phyloP scores from a whole-genome alignment of 2,888 invertebrate species.

The Noctua janthe region DNA sequence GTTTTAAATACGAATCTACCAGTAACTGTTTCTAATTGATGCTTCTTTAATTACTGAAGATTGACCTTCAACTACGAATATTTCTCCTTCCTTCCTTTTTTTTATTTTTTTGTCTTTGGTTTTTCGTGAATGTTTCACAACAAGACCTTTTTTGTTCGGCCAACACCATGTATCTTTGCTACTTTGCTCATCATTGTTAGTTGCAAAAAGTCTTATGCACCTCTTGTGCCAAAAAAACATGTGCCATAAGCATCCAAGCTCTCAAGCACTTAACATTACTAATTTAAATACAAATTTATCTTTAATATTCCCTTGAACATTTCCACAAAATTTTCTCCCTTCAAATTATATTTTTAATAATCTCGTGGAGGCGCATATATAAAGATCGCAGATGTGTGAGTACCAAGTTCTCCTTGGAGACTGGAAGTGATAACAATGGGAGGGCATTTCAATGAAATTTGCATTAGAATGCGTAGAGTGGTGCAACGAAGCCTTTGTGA shows the following conservation, averaged over 20 bases:
- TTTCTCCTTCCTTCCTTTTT: neutral
- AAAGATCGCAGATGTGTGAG: slow-evolving; percentile 76
- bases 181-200: neutral
- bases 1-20: neutral
- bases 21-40: neutral
- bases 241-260: neutral
- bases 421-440: slow-evolving; percentile 86
- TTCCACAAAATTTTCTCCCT: slow-evolving; percentile 16
- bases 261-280: neutral
- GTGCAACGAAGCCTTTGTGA: slow-evolving; percentile 83
- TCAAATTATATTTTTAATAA: slow-evolving; percentile 53
- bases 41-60: neutral
- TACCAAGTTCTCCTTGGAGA: slow-evolving; percentile 77
- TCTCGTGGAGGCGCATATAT: slow-evolving; percentile 56
- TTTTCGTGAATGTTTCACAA: neutral
- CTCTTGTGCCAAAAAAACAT: neutral
- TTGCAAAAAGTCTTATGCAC: neutral
- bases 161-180: neutral
- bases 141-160: neutral
- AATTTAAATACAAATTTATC: slow-evolving; percentile 28
- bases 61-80: neutral
- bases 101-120: neutral
- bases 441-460: slow-evolving; percentile 87
- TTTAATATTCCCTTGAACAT: slow-evolving; percentile 7
- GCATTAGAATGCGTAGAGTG: slow-evolving; percentile 87